Evolutionary conservation across 1,140 invertebrate genomes (phyloP), one percentile per base, ranked within the genome.

Genomic region (Linepithema humile): DNA sequence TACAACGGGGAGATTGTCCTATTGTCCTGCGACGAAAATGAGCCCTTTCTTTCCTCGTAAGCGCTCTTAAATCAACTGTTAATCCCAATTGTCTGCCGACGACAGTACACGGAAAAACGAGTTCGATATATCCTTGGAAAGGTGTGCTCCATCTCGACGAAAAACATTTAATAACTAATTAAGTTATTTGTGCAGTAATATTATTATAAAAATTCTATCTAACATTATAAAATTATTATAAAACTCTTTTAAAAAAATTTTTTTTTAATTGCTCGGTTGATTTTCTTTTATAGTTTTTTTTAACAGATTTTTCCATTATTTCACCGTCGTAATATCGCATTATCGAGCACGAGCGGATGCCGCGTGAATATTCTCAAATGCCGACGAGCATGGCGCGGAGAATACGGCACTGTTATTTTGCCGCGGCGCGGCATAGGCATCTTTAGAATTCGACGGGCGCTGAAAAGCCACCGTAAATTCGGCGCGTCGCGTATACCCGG

Each of bases 401-500:
- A n/a, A n/a, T n/a, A n/a, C 55, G 40, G 35, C 40, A 17, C 29
- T 60, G 72, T 75, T 62, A 62, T 48, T 32, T 26, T 43, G 62
- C 10, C 38, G 45, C 38, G 75, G 29, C 55, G 62, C 32, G 73
- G 32, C 15, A 15, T 80, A 80, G 48, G 75, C 62, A 80, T 80
- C 45, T 32, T 55, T 23, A 69, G 75, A 69, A 80, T 80, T 40
- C 75, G 48, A 53, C 29, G 60, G 62, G 32, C 45, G 75, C 64
- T 80, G 75, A 70, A 80, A 69, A 69, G 75, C 55, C 67, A 77
- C 55, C 43, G 86, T 87, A 87, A 87, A 87, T 88, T 87, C 73
- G 64, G 43, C 53, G 73, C 85, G 75, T 70, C 53, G 69, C 72
- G 64, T n/a, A 75, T 57, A 40, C 40, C 75, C 87, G 88, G 88